These are phyloP conservation scores for Leistus spinibarbis DNA, from an alignment of 2,888 invertebrate genomes.

Conservation along the genomic window DNA sequence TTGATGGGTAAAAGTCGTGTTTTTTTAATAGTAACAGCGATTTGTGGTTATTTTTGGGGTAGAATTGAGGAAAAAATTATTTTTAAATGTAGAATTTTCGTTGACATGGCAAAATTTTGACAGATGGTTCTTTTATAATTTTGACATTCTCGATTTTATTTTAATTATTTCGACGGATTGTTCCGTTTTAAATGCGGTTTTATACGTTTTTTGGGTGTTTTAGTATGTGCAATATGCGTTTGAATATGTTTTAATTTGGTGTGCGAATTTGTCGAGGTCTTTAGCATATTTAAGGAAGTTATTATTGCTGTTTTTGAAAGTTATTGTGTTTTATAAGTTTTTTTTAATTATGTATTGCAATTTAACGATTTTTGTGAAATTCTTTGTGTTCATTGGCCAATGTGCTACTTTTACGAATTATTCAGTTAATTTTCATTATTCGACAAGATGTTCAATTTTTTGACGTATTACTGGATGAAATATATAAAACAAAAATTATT, in stretches of 20 bases:
- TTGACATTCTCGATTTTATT: constrained; percentile 48
- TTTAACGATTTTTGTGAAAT: constrained; percentile 7
- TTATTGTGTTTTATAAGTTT: background rate
- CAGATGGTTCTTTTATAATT: constrained; percentile 54
- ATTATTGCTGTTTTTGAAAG: background rate
- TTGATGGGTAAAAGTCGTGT: background rate
- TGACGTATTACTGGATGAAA: background rate
- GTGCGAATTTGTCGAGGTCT: background rate
- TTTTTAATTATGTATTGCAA: background rate
- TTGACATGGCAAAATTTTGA: constrained; percentile 52
- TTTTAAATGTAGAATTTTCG: constrained; percentile 41
- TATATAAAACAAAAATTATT: constrained; percentile 15
- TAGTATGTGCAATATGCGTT: background rate
- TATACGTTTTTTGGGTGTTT: background rate
- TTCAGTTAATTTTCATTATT: background rate
- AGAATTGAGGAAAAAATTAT: constrained; percentile 39
- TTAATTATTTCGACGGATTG: background rate
- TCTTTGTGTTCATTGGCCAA: background rate
- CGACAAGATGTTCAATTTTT: constrained; percentile 12
- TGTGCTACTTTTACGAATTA: background rate
- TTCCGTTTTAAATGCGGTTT: background rate
- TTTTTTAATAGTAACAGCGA: background rate
- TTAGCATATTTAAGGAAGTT: background rate
- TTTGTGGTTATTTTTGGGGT: background rate
- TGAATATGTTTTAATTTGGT: background rate